Evolutionary conservation across 2,113 vertebrate genomes (phyloP).

Genomic region (Brienomyrus longianalis): DNA sequence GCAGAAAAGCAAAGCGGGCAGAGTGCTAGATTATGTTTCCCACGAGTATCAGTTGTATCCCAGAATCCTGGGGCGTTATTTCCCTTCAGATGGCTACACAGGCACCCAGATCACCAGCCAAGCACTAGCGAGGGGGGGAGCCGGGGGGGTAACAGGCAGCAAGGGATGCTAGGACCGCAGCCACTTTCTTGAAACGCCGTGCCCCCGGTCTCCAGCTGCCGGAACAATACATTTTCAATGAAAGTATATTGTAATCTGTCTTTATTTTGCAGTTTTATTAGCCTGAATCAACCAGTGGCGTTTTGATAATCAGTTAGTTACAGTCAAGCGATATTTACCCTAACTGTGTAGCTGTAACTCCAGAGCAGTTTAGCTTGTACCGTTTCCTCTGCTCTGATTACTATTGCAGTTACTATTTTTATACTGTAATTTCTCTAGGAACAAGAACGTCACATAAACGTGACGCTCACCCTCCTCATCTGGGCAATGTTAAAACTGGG

Average conservation of each 20-base stretch:
- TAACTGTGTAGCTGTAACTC: not conserved
- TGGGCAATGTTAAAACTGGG: not conserved
- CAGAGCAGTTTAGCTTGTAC: not conserved
- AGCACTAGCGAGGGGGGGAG: not conserved
- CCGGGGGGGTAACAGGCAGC: not conserved
- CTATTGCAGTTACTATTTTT: not conserved
- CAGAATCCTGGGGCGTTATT: constrained; percentile 20
- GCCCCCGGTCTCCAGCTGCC: not conserved
- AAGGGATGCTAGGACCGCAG: not conserved
- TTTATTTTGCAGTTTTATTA: not conserved
- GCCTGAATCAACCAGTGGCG: not conserved
- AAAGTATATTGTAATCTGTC: not conserved
- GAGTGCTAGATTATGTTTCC: constrained; percentile 39
- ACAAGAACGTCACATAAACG: not conserved
- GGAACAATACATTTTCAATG: not conserved
- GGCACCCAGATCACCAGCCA: constrained; percentile 24
- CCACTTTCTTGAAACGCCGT: not conserved
- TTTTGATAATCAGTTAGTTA: not conserved
- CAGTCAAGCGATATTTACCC: not conserved
- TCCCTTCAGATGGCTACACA: constrained; percentile 15
- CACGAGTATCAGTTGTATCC: constrained; percentile 37
- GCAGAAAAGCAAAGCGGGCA: constrained; percentile 27
- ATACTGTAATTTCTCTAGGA: not conserved
- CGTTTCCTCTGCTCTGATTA: not conserved
- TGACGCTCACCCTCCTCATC: not conserved